Base-by-base conservation (phyloP, 1,140 invertebrate species). In the Physella acuta region DNA sequence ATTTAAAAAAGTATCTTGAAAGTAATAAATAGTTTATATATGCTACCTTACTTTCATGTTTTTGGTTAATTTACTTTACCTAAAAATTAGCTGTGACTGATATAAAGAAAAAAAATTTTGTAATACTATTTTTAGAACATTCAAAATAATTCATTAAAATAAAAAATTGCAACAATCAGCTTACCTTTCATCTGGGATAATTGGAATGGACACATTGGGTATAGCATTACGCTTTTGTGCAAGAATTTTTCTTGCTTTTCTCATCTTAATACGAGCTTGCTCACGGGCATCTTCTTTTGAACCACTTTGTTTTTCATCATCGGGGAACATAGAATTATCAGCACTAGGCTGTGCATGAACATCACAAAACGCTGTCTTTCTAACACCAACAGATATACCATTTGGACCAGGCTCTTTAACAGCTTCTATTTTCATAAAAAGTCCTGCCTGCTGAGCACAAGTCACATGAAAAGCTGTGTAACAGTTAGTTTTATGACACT, bases 401-500 rank as follows among this genome's bases (percentile, higher is more conserved):
- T 74, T 77, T 33, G 74, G 75, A 58, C 75, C 77, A 14, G 78
- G 71, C 49, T 82, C 79, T 65, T 77, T 72, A 16, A 84, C 76
- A 51, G 82, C 94, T 79, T 98, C 93, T 91, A 99, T 97, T 82
- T 95, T 93, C 96, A 99, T 98, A 87, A 84, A 92, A 0, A 94
- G 86, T 65, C 96, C 95, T 59, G 95, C 95, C 83, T 97, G 94
- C 83, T 98, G 96, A 0, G 96, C 97, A 86, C 97, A 99, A 0
- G 97, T 99, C 0, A 99, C 97, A 85, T 99, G 97, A 86, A 99
- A 99, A 5, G 96, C 96, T 68, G 93, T 92, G 80, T 97, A 98
- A 83, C 97, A 99, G 82, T 94, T 97, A 71, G 90, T 92, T 78
- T 95, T 94, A 81, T 98, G 94, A 84, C 97, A 99, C 85, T 99